Percentiles rank a stretch among this genome's conserved stretches.
phyloP scores from a whole-genome alignment of 1,140 invertebrate species.

The Papilio helenus region DNA sequence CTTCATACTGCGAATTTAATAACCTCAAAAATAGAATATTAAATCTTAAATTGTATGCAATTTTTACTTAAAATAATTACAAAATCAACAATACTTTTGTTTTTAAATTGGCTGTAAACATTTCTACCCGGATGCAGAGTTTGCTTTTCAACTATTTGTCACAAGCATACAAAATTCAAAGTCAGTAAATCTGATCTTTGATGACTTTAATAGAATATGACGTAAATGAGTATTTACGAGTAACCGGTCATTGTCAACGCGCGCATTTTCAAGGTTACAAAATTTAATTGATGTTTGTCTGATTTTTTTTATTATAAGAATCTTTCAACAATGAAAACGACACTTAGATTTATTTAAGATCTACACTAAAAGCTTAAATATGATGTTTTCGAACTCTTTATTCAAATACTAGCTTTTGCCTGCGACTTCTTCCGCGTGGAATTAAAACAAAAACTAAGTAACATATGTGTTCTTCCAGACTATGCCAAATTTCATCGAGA shows the following conservation, averaged over 20 bases:
- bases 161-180: background rate
- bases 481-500: no score
- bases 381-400: no score
- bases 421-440: no score
- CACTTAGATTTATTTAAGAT: background rate
- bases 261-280: constrained; percentile 24
- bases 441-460: no score
- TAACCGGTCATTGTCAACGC: constrained; percentile 31
- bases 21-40: background rate
- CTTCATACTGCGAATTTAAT: background rate
- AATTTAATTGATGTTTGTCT: constrained; percentile 2
- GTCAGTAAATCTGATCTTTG: constrained; percentile 9
- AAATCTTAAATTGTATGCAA: background rate
- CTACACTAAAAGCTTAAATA: no score
- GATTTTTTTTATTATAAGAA: background rate
- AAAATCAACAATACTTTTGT: background rate
- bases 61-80: background rate
- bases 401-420: no score
- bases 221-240: constrained; percentile 17
- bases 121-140: constrained; percentile 31
- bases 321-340: background rate
- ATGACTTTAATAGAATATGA: constrained; percentile 15
- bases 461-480: no score
- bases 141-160: constrained; percentile 5
- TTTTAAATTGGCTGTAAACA: constrained; percentile 9